Percentiles rank a stretch among this genome's conserved stretches.
Conservation (phyloP, 2,888 invertebrate genomes). For the Melolontha melolontha region DNA sequence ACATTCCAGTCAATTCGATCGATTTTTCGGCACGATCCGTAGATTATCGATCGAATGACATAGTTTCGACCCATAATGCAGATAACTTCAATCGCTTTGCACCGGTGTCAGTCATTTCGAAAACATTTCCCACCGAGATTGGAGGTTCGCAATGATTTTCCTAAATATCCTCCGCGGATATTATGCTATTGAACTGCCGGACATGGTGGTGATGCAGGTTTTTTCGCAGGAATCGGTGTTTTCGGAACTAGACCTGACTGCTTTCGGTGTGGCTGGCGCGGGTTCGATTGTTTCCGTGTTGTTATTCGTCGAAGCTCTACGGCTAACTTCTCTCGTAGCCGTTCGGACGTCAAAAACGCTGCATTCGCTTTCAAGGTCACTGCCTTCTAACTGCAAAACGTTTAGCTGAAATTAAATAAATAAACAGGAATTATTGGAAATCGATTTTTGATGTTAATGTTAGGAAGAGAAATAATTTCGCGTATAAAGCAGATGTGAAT, state of each 20-base stretch:
- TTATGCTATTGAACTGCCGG: conserved; percentile 71
- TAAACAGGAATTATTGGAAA: not conserved
- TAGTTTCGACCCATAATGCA: too few relatives aligned
- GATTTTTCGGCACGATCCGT: too few relatives aligned
- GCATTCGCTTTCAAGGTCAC: conserved; percentile 73
- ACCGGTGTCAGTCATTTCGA: too few relatives aligned
- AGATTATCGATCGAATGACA: too few relatives aligned
- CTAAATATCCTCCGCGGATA: conserved; percentile 9
- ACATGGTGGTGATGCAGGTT: conserved; percentile 70
- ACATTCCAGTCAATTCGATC: too few relatives aligned
- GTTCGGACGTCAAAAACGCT: conserved; percentile 72
- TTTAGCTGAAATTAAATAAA: conserved; percentile 58
- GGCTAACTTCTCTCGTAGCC: conserved; percentile 65
- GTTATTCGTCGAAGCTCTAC: conserved; percentile 69
- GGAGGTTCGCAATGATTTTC: not conserved
- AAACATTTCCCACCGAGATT: not conserved
- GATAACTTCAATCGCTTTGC: too few relatives aligned
- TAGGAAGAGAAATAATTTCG: too few relatives aligned
- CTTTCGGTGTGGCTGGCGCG: conserved; percentile 64
- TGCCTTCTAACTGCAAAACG: conserved; percentile 70
- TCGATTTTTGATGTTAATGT: not conserved
- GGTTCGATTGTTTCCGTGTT: conserved; percentile 63
- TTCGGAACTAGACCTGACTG: conserved; percentile 69
- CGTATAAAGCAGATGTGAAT: too few relatives aligned
- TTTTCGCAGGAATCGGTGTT: conserved; percentile 69